Evolutionary conservation across 2,888 invertebrate species (phyloP), one percentile per base, ranked within the genome.

Genomic region (Thyatira batis): DNA sequence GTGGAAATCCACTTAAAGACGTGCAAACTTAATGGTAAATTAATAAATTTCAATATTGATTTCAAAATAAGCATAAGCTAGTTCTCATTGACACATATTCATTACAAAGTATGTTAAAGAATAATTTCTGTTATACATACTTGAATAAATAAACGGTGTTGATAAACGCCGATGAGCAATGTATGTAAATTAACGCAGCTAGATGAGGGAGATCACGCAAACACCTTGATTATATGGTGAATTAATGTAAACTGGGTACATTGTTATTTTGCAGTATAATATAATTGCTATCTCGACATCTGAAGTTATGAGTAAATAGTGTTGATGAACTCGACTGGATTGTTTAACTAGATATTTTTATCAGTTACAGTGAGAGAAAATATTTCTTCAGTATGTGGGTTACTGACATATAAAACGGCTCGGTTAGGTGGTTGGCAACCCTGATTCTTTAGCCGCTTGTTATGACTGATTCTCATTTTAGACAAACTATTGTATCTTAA

Each of bases 91-190:
- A 46, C 25, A 25, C n/a, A 25, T 46, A 25, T 46, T 45, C 25
- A 46, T 46, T 45, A 46, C 45, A 25, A 39, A 8, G 13, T 39
- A 39, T 39, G 33, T 45, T 25, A 23, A n/a, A 6, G 25, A 46
- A 25, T 45, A 45, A 45, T 45, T 45, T 23, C n/a, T 46, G 25
- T 46, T 25, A 27, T 51, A 48, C 43, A 44, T 50, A 53, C 44
- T 53, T 51, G 30, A 45, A n/a, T n/a, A 55, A 45, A 50, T 49
- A 23, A 53, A 52, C 50, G 30, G 17, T 52, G 52, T 50, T 50
- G 13, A 48, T 48, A n/a, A 39, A 39, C 39, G 48, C 13, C 48
- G 20, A 54, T 30, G 54, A 33, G 52, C 50, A 57, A 52, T 50
- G 52, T 48, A 52, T 53, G 56, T 50, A 56, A 21, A 33, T 49